phyloP scores from a whole-genome alignment of 2,888 invertebrate genomes.

The Nasonovia ribisnigri region DNA sequence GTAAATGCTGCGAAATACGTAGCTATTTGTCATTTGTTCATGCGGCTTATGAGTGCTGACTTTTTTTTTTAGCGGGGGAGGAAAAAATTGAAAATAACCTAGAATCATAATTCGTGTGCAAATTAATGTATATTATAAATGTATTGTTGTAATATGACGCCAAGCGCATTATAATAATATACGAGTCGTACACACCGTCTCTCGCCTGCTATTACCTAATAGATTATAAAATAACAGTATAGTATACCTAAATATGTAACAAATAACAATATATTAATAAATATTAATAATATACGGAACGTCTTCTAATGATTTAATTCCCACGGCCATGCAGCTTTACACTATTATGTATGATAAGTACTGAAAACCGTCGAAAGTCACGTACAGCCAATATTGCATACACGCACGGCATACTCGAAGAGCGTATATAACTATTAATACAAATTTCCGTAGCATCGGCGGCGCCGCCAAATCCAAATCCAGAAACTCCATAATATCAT shows the following conservation, averaged over 20 bases:
- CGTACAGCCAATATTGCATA: neutral
- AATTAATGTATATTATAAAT: neutral
- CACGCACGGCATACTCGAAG: neutral
- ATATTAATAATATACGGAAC: neutral
- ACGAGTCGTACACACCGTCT: too few species aligned
- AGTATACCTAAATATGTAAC: too few species aligned
- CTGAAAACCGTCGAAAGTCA: neutral
- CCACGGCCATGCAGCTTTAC: neutral
- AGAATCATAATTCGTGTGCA: neutral
- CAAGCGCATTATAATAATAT: too few species aligned
- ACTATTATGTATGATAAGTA: neutral
- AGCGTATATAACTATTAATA: neutral
- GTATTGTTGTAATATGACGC: neutral
- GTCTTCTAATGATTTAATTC: conserved; percentile 11
- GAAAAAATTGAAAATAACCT: neutral
- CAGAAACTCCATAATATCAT: neutral
- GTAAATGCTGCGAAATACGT: neutral
- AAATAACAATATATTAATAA: neutral
- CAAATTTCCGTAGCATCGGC: neutral
- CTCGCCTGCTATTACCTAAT: too few species aligned
- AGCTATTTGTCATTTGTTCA: too few species aligned
- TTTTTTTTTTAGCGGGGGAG: too few species aligned
- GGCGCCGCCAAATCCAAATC: neutral
- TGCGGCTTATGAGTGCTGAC: too few species aligned
- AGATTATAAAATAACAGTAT: neutral